Evolutionary conservation across 2,888 invertebrate species (phyloP).

Genomic region (Neria commutata): DNA sequence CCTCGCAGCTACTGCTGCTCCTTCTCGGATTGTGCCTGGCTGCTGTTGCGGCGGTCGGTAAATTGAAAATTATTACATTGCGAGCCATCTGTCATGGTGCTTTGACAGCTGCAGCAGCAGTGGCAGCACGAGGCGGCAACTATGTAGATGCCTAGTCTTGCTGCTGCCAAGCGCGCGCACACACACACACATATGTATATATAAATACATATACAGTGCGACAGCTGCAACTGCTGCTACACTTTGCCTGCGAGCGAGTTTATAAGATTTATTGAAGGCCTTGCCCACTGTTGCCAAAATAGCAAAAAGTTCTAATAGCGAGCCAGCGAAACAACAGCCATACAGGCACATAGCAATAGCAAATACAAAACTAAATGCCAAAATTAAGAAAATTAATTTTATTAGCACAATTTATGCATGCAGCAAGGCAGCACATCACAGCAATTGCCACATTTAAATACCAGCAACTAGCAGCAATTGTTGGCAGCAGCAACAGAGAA

Average conservation of each 20-base stretch:
- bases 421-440: neutral
- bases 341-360: neutral
- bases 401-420: conserved; percentile 19
- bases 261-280: conserved; percentile 26
- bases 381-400: conserved; percentile 21
- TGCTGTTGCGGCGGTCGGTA: conserved; percentile 27
- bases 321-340: neutral
- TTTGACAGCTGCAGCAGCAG: conserved; percentile 32
- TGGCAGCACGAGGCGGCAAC: neutral
- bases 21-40: neutral
- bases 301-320: neutral
- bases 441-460: neutral
- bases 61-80: conserved; percentile 36
- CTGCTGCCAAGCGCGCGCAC: conserved; percentile 10
- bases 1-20: too few relatives aligned
- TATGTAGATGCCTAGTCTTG: neutral
- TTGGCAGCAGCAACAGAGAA: too few relatives aligned
- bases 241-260: neutral
- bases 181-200: too few relatives aligned
- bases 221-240: neutral
- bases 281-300: conserved; percentile 25
- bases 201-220: too few relatives aligned
- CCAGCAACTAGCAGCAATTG: neutral
- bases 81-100: conserved; percentile 35
- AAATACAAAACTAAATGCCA: neutral